These are phyloP conservation scores for Ormyrus pomaceus DNA, from an alignment of 2,888 invertebrate species.

Conservation along the genomic window DNA sequence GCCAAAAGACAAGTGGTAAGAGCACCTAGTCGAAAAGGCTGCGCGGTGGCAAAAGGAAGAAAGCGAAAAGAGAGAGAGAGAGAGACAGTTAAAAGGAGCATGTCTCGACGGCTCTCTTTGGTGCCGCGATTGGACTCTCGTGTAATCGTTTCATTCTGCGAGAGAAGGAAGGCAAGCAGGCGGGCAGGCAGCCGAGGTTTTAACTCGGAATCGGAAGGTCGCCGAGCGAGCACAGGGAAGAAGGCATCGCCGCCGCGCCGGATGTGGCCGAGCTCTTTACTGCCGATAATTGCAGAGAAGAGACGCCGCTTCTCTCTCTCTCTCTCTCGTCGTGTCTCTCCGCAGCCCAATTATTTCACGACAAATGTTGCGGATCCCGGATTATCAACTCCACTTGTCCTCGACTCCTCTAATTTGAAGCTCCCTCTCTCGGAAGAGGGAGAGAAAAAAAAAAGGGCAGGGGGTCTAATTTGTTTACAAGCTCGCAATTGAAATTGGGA, in stretches of 20 bases:
- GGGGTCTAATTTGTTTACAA: background rate
- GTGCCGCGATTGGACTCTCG: slow-evolving; percentile 7
- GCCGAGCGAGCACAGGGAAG: background rate
- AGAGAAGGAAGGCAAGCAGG: background rate
- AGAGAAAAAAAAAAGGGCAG: too few species aligned
- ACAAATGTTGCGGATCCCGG: slow-evolving; percentile 61
- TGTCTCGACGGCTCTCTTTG: slow-evolving; percentile 29
- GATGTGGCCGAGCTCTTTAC: slow-evolving; percentile 74
- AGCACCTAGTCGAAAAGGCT: too few species aligned
- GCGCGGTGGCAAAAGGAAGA: background rate
- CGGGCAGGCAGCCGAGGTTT: slow-evolving; percentile 3
- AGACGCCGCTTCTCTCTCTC: slow-evolving; percentile 60
- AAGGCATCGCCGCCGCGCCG: slow-evolving; percentile 62
- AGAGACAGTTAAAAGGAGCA: slow-evolving; percentile 20
- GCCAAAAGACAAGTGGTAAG: too few species aligned
- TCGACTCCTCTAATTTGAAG: too few species aligned
- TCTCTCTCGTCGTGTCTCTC: background rate
- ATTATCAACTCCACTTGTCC: background rate
- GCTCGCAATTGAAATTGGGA: slow-evolving; percentile 19
- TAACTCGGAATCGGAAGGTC: slow-evolving; percentile 35
- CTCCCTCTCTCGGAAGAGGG: too few species aligned
- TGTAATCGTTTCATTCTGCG: slow-evolving; percentile 51
- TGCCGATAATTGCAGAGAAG: slow-evolving; percentile 73
- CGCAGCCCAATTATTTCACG: slow-evolving; percentile 70
- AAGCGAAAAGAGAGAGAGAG: slow-evolving; percentile 9